Percentiles rank a stretch among this genome's conserved stretches.
Evolutionary conservation across 2,888 invertebrate species (phyloP).

Genomic region (Amphipoea lucens): DNA sequence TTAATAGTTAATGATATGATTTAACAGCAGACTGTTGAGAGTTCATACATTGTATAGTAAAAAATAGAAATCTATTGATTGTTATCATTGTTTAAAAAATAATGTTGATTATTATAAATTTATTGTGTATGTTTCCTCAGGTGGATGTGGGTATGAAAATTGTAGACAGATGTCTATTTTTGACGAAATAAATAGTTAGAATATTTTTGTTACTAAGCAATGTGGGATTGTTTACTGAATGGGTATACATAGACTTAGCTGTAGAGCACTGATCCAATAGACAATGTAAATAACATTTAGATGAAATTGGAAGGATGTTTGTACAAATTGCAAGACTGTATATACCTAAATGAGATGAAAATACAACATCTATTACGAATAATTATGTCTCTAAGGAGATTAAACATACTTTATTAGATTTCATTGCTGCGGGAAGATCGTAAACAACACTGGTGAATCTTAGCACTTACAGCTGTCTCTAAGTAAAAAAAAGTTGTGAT

Average conservation of each 20-base stretch:
- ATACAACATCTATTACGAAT: constrained; percentile 55
- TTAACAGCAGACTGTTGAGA: constrained; percentile 84
- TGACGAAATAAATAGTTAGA: constrained; percentile 85
- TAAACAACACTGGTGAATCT: constrained; percentile 21
- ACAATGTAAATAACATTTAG: constrained; percentile 81
- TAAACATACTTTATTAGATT: constrained; percentile 28
- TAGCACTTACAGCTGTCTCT: constrained; percentile 19
- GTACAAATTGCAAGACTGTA: constrained; percentile 89
- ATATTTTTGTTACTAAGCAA: constrained; percentile 88
- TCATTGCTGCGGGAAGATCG: constrained; percentile 24
- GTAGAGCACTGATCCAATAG: constrained; percentile 80
- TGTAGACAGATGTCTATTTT: constrained; percentile 88
- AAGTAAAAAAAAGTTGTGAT: neutral
- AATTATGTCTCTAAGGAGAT: constrained; percentile 53
- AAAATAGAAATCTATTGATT: constrained; percentile 86
- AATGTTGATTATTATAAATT: constrained; percentile 89
- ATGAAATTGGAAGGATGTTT: constrained; percentile 80
- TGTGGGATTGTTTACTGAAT: constrained; percentile 87
- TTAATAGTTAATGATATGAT: constrained; percentile 69
- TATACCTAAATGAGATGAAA: constrained; percentile 72
- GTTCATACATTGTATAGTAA: constrained; percentile 85
- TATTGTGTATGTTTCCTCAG: constrained; percentile 87
- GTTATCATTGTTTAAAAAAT: constrained; percentile 89
- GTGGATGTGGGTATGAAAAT: constrained; percentile 84
- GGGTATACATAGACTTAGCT: constrained; percentile 81